These are phyloP conservation scores for Dendrolimus pini DNA, from an alignment of 2,888 invertebrate genomes.

Conservation along the genomic window DNA sequence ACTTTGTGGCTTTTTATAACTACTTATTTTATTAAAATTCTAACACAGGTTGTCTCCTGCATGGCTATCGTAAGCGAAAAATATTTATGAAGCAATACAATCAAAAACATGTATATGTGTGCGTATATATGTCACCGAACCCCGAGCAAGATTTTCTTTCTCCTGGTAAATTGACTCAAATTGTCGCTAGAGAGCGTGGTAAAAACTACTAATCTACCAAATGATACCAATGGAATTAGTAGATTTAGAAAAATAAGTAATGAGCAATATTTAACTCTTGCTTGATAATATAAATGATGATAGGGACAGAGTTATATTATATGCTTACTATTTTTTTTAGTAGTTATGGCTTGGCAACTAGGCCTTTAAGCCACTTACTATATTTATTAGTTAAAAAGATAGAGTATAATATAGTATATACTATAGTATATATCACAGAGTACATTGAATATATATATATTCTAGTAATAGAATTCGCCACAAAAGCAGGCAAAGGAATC, in stretches of 20 bases:
- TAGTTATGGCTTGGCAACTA: too few relatives aligned
- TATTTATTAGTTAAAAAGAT: too few relatives aligned
- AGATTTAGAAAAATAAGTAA: background rate
- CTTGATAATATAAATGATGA: background rate
- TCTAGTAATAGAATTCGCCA: too few relatives aligned
- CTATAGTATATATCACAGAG: too few relatives aligned
- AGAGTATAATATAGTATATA: too few relatives aligned
- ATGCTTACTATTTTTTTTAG: too few relatives aligned
- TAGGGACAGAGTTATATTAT: too few relatives aligned
- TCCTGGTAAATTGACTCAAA: conserved; percentile 5
- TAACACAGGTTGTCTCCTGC: conserved; percentile 76
- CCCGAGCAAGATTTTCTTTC: conserved; percentile 22
- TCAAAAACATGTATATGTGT: conserved; percentile 60
- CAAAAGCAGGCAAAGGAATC: too few relatives aligned
- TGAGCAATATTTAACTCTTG: background rate
- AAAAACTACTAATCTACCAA: background rate
- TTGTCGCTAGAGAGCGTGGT: conserved; percentile 31
- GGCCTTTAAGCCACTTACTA: too few relatives aligned
- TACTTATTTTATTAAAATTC: conserved; percentile 76
- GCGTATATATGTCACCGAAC: conserved; percentile 36
- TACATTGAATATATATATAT: too few relatives aligned
- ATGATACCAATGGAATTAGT: background rate
- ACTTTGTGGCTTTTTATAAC: conserved; percentile 62
- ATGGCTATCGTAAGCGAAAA: conserved; percentile 79
- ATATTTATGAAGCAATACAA: conserved; percentile 73